Base-by-base conservation (phyloP, 2,797 vertebrate genomes). In the Eulemur coronatus region DNA sequence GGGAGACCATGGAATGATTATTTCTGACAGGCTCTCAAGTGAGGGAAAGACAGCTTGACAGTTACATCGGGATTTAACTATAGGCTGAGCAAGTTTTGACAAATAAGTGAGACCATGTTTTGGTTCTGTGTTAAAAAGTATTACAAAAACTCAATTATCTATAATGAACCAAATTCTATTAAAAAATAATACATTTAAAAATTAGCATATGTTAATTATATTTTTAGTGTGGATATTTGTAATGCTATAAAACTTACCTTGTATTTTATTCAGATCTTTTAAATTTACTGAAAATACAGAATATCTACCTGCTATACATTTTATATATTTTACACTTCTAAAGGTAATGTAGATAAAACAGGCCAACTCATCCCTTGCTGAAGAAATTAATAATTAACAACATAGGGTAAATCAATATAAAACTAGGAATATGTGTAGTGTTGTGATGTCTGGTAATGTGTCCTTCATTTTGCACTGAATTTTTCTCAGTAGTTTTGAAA, bases 21-120 rank as follows among this genome's bases (percentile, higher is more conserved):
- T 98, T 98, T 98, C 93, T 98, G 98, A 97, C 98, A 98, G 96
- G n/a, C 14, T 59, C 46, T 95, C 96, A 98, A 97, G 95, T 1
- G 28, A 97, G 79, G 84, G 94, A 95, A 88, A 98, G 98, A 97
- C 86, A 96, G 4, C 14, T 90, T 97, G 98, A 98, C 97, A 97
- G 91, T 88, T 89, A 91, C 41, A 79, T 26, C 97, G 88, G 97
- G 95, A 98, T 97, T 96, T n/a, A 96, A 70, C 96, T 82, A 93
- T 61, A 76, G 65, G 94, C 24, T 70, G 63, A 93, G 26, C 26
- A 82, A 94, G 41, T 46, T 78, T 79, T 85, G 84, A 78, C 26
- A 67, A 97, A 79, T 72, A 92, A 98, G 95, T 94, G 70, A 93
- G 63, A 96, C 87, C 43, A 50, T 94, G 94, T 89, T 92, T 92